These are phyloP conservation scores for Oreochromis aureus DNA, from an alignment of 2,113 vertebrate species.

Conservation along the genomic window DNA sequence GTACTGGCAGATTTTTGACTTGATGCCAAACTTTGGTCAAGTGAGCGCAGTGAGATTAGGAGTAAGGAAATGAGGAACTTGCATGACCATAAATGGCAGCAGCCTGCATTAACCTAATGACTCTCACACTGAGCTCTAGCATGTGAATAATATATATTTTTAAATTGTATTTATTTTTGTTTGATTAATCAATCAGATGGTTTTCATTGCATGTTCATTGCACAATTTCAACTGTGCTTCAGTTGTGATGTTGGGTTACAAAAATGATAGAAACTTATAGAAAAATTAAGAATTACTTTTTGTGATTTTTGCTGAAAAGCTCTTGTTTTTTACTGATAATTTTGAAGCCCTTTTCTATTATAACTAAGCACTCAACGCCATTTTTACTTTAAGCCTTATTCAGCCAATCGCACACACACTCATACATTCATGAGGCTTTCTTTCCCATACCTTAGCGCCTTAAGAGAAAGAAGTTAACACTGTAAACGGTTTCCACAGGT, in stretches of 20 bases:
- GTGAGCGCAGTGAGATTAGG: not conserved
- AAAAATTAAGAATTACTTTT: not conserved
- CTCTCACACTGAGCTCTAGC: not conserved
- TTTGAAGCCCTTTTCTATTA: not conserved
- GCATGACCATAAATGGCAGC: not conserved
- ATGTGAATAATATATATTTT: not conserved
- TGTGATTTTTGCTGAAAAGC: not conserved
- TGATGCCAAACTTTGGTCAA: not conserved
- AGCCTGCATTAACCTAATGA: not conserved
- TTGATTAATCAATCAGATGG: not conserved
- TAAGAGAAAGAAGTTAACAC: not conserved
- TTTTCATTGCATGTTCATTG: not conserved
- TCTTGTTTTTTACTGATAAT: not conserved
- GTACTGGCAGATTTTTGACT: not conserved
- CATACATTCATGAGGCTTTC: rapidly evolving
- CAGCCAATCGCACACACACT: not conserved
- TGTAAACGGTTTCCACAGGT: not conserved
- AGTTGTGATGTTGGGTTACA: not conserved
- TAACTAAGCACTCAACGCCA: not conserved
- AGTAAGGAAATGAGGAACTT: not conserved
- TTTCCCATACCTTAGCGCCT: not conserved
- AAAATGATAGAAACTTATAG: not conserved
- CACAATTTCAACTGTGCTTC: not conserved
- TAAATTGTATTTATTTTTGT: not conserved
- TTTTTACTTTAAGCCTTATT: not conserved